phyloP scores from a whole-genome alignment of 2,797 vertebrate species.

The Sternarchorhynchus goeldii region DNA sequence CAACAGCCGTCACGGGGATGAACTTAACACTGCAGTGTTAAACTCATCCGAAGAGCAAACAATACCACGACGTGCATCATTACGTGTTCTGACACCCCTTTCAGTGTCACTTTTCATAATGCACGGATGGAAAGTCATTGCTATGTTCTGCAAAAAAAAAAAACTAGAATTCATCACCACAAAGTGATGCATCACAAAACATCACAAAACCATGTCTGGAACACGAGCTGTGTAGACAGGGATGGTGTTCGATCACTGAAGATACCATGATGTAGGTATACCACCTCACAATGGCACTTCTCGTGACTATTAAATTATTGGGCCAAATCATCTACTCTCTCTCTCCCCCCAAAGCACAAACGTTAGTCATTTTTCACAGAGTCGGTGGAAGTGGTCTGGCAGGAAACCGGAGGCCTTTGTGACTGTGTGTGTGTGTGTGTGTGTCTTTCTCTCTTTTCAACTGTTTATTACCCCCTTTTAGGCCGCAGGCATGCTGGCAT shows the following conservation, averaged over 20 bases:
- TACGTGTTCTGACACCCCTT: neutral
- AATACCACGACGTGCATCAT: neutral
- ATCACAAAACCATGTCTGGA: too few species aligned
- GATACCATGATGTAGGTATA: neutral
- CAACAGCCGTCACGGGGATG: too few species aligned
- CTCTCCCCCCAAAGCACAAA: slow-evolving; percentile 7
- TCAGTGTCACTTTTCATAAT: slow-evolving; percentile 8
- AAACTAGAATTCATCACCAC: too few species aligned
- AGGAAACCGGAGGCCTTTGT: slow-evolving; percentile 54
- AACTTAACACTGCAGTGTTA: neutral
- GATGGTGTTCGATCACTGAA: slow-evolving; percentile 20
- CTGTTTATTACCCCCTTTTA: slow-evolving; percentile 21
- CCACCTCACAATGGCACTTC: slow-evolving; percentile 10
- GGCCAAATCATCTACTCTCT: neutral
- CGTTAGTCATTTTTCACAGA: slow-evolving; percentile 43
- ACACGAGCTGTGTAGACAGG: slow-evolving; percentile 22
- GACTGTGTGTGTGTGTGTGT: neutral
- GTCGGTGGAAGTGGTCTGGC: slow-evolving; percentile 47
- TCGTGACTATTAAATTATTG: slow-evolving; percentile 31
- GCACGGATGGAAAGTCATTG: neutral
- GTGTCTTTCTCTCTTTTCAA: neutral
- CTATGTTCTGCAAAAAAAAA: neutral
- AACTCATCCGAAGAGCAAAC: slow-evolving; percentile 20
- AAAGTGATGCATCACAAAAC: too few species aligned
- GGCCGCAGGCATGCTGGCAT: slow-evolving; percentile 38